Evolutionary conservation across 2,888 invertebrate species (phyloP).

Genomic region (Minunthozetes semirufus): DNA sequence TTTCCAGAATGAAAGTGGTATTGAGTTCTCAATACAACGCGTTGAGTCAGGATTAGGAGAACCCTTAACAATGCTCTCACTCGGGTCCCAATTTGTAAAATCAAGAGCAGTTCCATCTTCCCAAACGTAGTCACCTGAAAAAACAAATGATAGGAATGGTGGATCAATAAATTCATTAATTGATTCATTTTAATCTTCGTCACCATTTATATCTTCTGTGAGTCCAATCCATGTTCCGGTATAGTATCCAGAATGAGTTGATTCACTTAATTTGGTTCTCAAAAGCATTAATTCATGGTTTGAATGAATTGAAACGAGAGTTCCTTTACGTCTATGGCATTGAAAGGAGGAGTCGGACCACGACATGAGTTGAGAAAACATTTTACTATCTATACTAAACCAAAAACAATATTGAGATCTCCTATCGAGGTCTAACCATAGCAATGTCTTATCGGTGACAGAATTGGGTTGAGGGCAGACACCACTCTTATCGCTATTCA

Average conservation of each 20-base stretch:
- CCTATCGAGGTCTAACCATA: not conserved
- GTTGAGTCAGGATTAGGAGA: too few relatives aligned
- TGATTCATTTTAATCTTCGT: not conserved
- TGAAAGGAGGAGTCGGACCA: not conserved
- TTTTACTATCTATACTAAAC: not conserved
- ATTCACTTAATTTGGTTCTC: not conserved
- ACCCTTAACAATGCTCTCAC: too few relatives aligned
- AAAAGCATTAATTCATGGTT: not conserved
- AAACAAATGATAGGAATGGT: not conserved
- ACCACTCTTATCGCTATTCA: not conserved
- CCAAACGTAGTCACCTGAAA: not conserved
- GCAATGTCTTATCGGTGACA: not conserved
- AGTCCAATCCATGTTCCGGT: slow-evolving; percentile 9
- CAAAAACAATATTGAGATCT: not conserved
- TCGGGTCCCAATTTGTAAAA: not conserved
- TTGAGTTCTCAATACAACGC: too few relatives aligned
- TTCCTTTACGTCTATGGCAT: not conserved
- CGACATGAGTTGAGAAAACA: not conserved
- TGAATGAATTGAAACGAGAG: not conserved
- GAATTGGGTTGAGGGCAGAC: not conserved
- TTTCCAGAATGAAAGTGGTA: too few relatives aligned
- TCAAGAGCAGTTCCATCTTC: not conserved
- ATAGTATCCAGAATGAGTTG: not conserved
- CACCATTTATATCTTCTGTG: not conserved
- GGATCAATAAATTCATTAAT: not conserved